phyloP scores from a whole-genome alignment of 2,113 vertebrate species.

The Cavia porcellus region DNA sequence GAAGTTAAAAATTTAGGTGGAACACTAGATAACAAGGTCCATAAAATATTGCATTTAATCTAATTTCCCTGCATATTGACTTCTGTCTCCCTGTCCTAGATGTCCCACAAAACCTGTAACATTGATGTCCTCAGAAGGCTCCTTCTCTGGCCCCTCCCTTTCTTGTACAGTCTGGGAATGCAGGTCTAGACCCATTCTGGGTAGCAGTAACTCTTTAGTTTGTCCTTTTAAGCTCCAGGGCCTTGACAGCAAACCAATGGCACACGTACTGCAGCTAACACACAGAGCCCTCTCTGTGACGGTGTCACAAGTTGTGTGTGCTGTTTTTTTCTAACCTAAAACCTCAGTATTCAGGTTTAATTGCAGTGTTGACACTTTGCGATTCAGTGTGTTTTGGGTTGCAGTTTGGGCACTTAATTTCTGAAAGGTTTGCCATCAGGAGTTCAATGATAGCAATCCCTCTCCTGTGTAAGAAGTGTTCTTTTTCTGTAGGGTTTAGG shows the following conservation, averaged over 20 bases:
- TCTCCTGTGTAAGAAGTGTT: not conserved
- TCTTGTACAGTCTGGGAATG: not conserved
- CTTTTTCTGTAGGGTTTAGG: not conserved
- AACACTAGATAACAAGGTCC: not conserved
- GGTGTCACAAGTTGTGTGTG: not conserved
- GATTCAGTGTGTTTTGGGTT: not conserved
- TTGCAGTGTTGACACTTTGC: not conserved
- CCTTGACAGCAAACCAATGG: not conserved
- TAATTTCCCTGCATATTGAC: not conserved
- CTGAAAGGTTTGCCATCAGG: not conserved
- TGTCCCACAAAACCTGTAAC: not conserved
- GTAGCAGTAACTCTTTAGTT: not conserved
- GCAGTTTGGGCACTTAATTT: not conserved
- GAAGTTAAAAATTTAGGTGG: not conserved
- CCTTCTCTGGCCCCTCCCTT: not conserved
- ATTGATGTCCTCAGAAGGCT: not conserved
- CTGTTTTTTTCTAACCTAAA: not conserved
- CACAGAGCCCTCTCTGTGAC: not conserved
- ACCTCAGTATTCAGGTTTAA: not conserved
- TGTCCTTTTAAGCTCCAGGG: not conserved
- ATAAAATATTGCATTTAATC: not conserved
- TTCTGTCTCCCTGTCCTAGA: not conserved
- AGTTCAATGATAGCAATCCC: not conserved
- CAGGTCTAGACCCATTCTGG: not conserved
- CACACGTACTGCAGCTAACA: fast-evolving